A percentile compares a stretch with the other conserved stretches of the same genome.
Evolutionary conservation across 1,140 invertebrate genomes (phyloP).

Genomic region (Odontomachus brunneus): DNA sequence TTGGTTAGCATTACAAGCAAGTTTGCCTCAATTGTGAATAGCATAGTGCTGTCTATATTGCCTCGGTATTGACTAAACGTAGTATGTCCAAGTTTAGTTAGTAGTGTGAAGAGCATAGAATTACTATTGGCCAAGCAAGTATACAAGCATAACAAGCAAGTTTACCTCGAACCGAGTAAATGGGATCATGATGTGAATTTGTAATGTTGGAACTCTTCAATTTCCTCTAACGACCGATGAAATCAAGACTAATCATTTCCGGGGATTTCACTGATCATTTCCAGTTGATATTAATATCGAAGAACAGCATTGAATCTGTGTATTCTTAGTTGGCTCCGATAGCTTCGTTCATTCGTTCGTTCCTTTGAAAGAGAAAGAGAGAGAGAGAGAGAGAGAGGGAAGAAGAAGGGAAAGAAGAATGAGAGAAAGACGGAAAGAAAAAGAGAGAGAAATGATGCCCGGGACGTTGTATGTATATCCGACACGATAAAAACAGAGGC

Average conservation of each 20-base stretch:
- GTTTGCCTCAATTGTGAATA: constrained; percentile 15
- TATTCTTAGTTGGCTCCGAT: neutral
- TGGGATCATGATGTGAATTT: too few relatives aligned
- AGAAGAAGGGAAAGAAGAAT: neutral
- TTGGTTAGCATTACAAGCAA: neutral
- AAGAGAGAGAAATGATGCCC: neutral
- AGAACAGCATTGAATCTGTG: neutral
- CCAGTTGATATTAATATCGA: neutral
- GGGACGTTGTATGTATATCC: constrained; percentile 31
- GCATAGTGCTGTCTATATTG: constrained; percentile 10
- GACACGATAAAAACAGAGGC: constrained; percentile 54
- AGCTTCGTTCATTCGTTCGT: neutral
- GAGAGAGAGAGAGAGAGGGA: too few relatives aligned
- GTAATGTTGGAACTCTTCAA: too few relatives aligned
- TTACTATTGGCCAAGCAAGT: neutral
- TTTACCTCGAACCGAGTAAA: neutral
- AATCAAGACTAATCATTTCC: neutral
- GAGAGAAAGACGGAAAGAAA: too few relatives aligned
- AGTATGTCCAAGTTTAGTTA: constrained; percentile 6
- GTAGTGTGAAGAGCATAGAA: neutral
- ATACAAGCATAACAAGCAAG: neutral
- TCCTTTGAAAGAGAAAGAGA: neutral
- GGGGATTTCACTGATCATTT: neutral
- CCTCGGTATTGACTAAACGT: neutral
- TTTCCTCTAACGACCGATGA: too few relatives aligned